These are phyloP conservation scores for Malacosoma neustria DNA, from an alignment of 2,888 invertebrate species.

Conservation along the genomic window DNA sequence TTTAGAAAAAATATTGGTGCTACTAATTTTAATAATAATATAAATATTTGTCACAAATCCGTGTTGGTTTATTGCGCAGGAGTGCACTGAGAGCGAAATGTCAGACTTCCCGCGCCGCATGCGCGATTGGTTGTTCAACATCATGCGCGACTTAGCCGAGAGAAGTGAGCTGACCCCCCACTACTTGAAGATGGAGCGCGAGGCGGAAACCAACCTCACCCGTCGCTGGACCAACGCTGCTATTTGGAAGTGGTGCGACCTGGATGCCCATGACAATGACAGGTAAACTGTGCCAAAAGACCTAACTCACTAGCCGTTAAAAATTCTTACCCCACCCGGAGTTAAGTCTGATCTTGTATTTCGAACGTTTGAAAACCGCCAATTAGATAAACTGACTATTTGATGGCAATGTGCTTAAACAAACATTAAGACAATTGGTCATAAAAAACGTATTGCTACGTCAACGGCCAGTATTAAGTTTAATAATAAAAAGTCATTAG, in stretches of 20 bases:
- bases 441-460: too few relatives aligned
- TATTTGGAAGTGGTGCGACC: conserved; percentile 98
- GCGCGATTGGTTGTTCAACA: conserved; percentile 98
- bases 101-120: conserved; percentile 96
- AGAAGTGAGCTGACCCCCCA: conserved; percentile 88
- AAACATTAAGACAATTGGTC: too few relatives aligned
- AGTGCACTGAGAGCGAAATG: conserved; percentile 90
- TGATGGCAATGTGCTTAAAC: too few relatives aligned
- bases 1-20: too few relatives aligned
- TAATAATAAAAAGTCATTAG: too few relatives aligned
- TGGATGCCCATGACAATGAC: conserved; percentile 94
- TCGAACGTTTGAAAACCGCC: too few relatives aligned
- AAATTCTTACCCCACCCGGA: not conserved
- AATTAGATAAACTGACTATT: too few relatives aligned
- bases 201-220: conserved; percentile 90
- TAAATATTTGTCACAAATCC: not conserved
- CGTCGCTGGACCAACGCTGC: conserved; percentile 94
- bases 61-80: conserved; percentile 44
- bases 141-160: conserved; percentile 95
- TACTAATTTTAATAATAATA: too few relatives aligned
- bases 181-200: conserved; percentile 89
- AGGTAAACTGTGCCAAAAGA: conserved; percentile 59
- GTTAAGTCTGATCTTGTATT: too few relatives aligned
- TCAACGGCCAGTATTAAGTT: too few relatives aligned
- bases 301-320: not conserved